These are phyloP conservation scores for Oreotragus oreotragus DNA, from an alignment of 2,113 vertebrate genomes.

Conservation along the genomic window DNA sequence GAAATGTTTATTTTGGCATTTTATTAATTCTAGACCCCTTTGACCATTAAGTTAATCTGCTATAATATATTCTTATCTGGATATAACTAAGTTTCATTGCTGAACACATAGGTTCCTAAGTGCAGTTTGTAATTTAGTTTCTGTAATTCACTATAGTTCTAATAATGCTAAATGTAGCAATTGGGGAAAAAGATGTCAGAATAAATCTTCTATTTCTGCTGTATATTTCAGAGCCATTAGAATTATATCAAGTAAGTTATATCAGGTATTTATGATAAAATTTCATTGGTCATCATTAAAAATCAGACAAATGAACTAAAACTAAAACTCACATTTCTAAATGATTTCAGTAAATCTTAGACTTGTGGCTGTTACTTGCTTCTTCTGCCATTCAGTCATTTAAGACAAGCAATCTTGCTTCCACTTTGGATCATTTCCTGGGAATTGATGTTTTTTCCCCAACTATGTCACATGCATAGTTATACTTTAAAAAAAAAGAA, in stretches of 20 bases:
- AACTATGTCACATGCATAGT: background rate
- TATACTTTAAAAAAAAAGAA: fast-evolving
- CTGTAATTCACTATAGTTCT: background rate
- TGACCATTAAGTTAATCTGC: background rate
- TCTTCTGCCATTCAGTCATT: background rate
- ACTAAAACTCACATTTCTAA: background rate
- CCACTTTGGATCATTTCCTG: background rate
- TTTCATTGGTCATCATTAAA: background rate
- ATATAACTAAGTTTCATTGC: background rate
- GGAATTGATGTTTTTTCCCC: background rate
- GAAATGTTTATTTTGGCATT: background rate
- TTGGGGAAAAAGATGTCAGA: background rate
- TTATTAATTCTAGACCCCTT: background rate
- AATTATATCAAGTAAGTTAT: background rate
- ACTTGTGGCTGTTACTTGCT: background rate
- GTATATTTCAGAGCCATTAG: background rate
- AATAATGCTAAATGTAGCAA: background rate
- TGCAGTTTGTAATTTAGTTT: background rate
- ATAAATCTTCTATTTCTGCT: background rate
- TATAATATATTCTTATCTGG: background rate
- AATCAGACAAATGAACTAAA: background rate
- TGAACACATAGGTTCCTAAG: background rate
- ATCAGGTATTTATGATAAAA: background rate
- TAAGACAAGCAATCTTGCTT: background rate
- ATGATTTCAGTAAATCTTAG: background rate